Percentiles rank a stretch among this genome's conserved stretches.
Conservation (phyloP, 2,113 vertebrate genomes). For the Dascyllus trimaculatus region DNA sequence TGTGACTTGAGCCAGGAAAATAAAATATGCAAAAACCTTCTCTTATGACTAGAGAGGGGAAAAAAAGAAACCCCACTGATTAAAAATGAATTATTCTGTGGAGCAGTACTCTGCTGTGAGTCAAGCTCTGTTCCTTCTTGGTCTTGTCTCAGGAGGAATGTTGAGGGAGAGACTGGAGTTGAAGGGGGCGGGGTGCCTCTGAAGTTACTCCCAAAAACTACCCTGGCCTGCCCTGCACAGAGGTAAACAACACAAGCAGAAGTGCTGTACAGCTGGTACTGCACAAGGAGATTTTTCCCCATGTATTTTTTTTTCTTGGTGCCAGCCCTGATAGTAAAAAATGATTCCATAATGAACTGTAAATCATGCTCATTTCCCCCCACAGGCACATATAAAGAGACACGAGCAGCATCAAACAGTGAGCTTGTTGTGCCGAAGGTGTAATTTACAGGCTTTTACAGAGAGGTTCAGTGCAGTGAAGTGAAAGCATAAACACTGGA, state of each 20-base stretch:
- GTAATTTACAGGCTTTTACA: conserved; percentile 14
- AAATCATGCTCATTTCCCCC: conserved; percentile 15
- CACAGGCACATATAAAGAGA: conserved; percentile 13
- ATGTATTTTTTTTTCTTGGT: background rate
- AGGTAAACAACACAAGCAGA: conserved; percentile 23
- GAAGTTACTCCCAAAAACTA: conserved; percentile 51
- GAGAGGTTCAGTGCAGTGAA: conserved; percentile 12
- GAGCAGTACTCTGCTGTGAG: conserved; percentile 3
- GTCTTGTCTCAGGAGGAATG: conserved; percentile 65
- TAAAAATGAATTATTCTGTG: background rate
- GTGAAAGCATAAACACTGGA: conserved; percentile 31
- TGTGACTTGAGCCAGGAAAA: background rate
- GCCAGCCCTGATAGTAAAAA: conserved; percentile 9
- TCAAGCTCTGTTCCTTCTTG: conserved; percentile 18
- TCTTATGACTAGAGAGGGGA: background rate
- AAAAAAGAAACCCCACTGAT: background rate
- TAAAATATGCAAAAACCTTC: background rate
- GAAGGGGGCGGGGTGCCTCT: conserved; percentile 31
- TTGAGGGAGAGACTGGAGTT: background rate
- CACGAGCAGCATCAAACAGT: conserved; percentile 11
- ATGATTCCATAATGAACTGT: conserved; percentile 16
- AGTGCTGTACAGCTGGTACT: background rate
- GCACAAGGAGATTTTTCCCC: background rate
- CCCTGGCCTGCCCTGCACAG: conserved; percentile 11
- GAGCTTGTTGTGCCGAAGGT: conserved; percentile 23